These are phyloP conservation scores for Aegithalos caudatus DNA, from an alignment of 2,113 vertebrate genomes.

Conservation along the genomic window DNA sequence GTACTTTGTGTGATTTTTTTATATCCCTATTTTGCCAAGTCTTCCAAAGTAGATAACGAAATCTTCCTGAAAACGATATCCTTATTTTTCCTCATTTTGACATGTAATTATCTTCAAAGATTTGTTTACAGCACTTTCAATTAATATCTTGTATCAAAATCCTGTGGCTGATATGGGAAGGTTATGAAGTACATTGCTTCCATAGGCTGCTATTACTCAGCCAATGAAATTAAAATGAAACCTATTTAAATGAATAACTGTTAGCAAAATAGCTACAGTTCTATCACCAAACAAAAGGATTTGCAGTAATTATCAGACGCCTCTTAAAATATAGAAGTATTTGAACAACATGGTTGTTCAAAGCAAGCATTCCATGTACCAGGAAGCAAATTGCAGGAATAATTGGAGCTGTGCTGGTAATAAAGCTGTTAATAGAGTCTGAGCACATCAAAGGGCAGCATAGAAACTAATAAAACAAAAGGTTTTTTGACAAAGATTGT, in stretches of 20 bases:
- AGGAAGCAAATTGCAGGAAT: background rate
- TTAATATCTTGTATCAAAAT: background rate
- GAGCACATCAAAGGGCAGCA: background rate
- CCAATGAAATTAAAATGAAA: background rate
- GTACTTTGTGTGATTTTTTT: background rate
- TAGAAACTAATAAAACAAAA: background rate
- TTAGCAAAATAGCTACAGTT: background rate
- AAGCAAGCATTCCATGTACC: background rate
- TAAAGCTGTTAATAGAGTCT: conserved; percentile 5
- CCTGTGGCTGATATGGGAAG: background rate
- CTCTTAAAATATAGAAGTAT: background rate
- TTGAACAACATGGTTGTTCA: background rate
- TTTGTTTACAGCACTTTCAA: background rate
- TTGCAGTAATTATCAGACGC: background rate
- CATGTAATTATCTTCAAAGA: background rate
- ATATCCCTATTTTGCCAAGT: background rate
- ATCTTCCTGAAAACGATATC: background rate
- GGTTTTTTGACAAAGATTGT: background rate
- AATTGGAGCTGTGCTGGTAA: conserved; percentile 15
- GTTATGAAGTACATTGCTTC: background rate
- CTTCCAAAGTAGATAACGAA: background rate
- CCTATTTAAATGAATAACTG: conserved; percentile 18
- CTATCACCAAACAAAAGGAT: background rate
- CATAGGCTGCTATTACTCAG: background rate
- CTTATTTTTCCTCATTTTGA: background rate